Conservation (phyloP, 2,888 invertebrate genomes). For the Cosmorhoe ocellata region DNA sequence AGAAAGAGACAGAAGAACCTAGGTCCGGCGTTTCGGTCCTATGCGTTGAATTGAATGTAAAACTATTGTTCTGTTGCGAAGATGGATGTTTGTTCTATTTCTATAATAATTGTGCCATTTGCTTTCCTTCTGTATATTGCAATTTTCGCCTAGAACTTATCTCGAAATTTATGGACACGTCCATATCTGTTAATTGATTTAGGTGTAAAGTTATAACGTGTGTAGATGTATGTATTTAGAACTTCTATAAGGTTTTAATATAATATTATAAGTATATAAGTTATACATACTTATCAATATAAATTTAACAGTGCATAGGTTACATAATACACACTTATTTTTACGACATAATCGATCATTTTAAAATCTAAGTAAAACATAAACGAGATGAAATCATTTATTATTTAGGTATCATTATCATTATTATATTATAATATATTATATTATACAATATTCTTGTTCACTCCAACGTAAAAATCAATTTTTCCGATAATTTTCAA, state of each 20-base stretch:
- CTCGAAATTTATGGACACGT: constrained; percentile 59
- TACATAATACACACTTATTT: neutral
- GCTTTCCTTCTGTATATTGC: constrained; percentile 73
- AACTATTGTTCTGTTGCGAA: neutral
- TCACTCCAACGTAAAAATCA: too few species aligned
- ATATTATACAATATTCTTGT: too few species aligned
- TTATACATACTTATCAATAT: constrained; percentile 5
- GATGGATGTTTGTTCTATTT: constrained; percentile 22
- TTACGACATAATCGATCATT: too few species aligned
- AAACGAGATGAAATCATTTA: too few species aligned
- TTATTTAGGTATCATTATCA: too few species aligned
- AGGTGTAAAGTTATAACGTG: constrained; percentile 50
- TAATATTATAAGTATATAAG: constrained; percentile 10
- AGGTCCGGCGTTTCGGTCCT: too few species aligned
- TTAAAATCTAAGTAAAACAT: too few species aligned
- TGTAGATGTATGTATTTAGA: constrained; percentile 50
- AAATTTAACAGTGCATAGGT: neutral
- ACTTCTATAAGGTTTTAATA: constrained; percentile 37
- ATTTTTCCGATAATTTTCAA: too few species aligned
- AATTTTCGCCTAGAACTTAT: constrained; percentile 45
- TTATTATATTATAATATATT: too few species aligned
- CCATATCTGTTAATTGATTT: constrained; percentile 53
- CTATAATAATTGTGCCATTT: constrained; percentile 69
- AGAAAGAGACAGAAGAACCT: too few species aligned
- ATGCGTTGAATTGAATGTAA: too few species aligned